Percentiles rank a stretch among this genome's conserved stretches.
Conservation (phyloP, 2,113 vertebrate genomes). For the Hippoglossus stenolepis region DNA sequence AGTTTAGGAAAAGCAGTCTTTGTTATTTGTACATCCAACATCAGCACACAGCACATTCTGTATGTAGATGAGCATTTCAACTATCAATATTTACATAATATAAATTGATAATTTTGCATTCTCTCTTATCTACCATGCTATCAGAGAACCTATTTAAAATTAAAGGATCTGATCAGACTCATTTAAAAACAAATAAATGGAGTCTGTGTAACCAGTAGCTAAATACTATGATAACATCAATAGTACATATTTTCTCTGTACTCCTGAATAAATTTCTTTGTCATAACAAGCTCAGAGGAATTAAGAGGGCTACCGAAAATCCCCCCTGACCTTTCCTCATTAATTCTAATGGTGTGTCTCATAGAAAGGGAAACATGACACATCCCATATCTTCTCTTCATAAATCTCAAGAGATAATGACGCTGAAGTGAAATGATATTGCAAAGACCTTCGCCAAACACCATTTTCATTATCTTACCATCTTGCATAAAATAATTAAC, state of each 20-base stretch:
- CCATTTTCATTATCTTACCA: slow-evolving; percentile 67
- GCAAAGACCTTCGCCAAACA: slow-evolving; percentile 71
- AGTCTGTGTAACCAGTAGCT: slow-evolving; percentile 45
- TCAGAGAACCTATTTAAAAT: slow-evolving; percentile 55
- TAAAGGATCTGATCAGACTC: slow-evolving; percentile 36
- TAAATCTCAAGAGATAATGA: slow-evolving; percentile 65
- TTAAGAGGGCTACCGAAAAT: slow-evolving; percentile 32
- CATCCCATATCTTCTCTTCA: slow-evolving; percentile 56
- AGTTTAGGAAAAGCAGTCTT: no score
- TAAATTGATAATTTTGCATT: slow-evolving; percentile 49
- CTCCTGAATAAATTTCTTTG: slow-evolving; percentile 55
- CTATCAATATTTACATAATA: no score
- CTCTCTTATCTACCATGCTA: slow-evolving; percentile 38
- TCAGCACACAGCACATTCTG: slow-evolving; percentile 1
- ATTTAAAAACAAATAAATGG: slow-evolving; percentile 59
- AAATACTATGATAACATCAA: slow-evolving; percentile 63
- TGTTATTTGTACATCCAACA: background rate
- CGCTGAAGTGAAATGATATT: slow-evolving; percentile 64
- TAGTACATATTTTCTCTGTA: slow-evolving; percentile 42
- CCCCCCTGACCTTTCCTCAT: slow-evolving; percentile 60
- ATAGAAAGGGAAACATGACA: slow-evolving; percentile 39
- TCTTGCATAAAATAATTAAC: slow-evolving; percentile 61
- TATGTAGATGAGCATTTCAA: slow-evolving; percentile 4
- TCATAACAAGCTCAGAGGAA: slow-evolving; percentile 54
- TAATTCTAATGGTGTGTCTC: slow-evolving; percentile 66